Conservation (phyloP, 2,888 invertebrate genomes). For the Tetranychus truncatus region DNA sequence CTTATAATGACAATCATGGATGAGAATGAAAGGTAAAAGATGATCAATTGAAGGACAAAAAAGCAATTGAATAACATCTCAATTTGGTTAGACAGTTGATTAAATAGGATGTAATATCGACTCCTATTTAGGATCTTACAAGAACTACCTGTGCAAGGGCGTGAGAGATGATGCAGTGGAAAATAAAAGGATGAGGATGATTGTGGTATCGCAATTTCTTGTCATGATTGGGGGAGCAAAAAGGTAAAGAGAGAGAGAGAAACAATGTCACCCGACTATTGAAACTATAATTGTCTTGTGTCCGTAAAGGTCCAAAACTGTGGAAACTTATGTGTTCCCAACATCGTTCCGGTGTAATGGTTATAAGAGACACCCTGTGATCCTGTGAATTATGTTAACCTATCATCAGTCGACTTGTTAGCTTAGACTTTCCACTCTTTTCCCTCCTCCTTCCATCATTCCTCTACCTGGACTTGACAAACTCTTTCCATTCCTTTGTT, state of each 20-base stretch:
- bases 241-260: no score
- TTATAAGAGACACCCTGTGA: background rate
- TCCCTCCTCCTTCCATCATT: no score
- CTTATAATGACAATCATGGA: no score
- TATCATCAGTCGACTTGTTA: background rate
- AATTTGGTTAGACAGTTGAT: conserved; percentile 1
- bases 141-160: background rate
- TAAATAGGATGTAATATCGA: background rate
- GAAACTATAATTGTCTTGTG: background rate
- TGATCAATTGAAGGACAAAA: background rate
- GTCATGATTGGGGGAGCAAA: no score
- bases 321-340: background rate
- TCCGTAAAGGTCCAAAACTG: background rate
- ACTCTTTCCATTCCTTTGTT: background rate
- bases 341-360: background rate
- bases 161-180: background rate
- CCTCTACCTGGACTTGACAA: background rate
- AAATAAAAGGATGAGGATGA: background rate
- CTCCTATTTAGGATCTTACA: background rate
- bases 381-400: background rate
- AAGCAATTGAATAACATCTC: background rate
- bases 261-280: no score
- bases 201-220: background rate
- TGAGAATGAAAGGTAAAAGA: background rate
- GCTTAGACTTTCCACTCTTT: background rate